Base-by-base conservation (phyloP, 1,140 invertebrate genomes). In the Phymorhynchus buccinoides region DNA sequence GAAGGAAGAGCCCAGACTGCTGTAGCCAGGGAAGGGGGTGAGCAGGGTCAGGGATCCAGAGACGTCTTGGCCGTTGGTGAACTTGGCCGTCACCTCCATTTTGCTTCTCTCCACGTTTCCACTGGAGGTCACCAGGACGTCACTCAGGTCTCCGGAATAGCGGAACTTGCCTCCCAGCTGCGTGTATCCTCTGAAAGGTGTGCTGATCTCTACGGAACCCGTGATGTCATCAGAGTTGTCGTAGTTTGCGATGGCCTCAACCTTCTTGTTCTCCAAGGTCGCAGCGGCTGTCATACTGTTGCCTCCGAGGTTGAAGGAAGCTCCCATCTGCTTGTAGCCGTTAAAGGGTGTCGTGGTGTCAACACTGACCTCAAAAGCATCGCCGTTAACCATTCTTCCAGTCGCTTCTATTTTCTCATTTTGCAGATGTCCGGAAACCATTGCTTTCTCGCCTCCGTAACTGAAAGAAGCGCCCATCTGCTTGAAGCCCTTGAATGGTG, bases 131-230 rank as follows among this genome's bases (percentile, higher is more conserved):
- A 37, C 0, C 42, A n/a, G 48, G 32, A 79, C 3, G 42, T 79
- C 77, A 39, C 22, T 48, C 27, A 75, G 9, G 66, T 85, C 75
- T 35, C 62, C 80, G 39, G 37, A 12, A 16, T 80, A 68, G 71
- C 30, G 14, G n/a, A 85, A 68, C 9, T 42, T 7, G 1, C 44
- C 18, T 16, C 79, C 84, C 42, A 77, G 81, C n/a, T 77, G 39
- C 16, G n/a, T 41, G 75, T 77, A 84, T 27, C 80, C 71, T 1
- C 12, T 18, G 68, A 82, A 82, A 6, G 84, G 84, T 12, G 84
- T 82, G 27, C 42, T 27, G 77, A 79, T 39, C 22, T 79, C 77
- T 14, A 79, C 30, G n/a, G 77, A 79, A 27, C 77, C 77, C 3
- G 42, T 32, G 42, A 79, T 30, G 41, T 48, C 77, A n/a, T 35